Evolutionary conservation across 2,888 invertebrate genomes (phyloP), one percentile per base, ranked within the genome.

Genomic region (Ypsolopha sequella): DNA sequence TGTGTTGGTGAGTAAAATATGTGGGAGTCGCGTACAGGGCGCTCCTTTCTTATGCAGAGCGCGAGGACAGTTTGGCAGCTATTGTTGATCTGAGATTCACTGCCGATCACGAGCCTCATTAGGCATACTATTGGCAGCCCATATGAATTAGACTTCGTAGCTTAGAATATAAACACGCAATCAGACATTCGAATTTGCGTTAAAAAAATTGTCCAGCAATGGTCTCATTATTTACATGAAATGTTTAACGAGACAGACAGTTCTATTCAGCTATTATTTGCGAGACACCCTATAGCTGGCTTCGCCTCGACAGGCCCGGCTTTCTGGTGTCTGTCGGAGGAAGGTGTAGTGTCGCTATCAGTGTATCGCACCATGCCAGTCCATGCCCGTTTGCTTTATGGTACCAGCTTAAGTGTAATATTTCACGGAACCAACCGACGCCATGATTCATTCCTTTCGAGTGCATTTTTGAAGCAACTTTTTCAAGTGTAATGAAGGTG

Each of bases 1-100:
- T 84, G 77, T 80, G 80, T 82, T 84, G 77, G 80, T 80, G 81
- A 79, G 76, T 86, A 82, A 86, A 84, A 86, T 86, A 86, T 85
- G 86, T 85, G 84, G 82, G 84, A 85, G 82, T 80, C 62, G 60
- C 66, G 71, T 71, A 86, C 78, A 84, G 86, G 79, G 57, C 67
- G 86, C 53, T 76, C 56, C 61, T 64, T 70, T 64, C 54, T 54
- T 41, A 48, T 51, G 24, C 24, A 24, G 24, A 24, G 24, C 24
- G 24, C 24, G 24, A 24, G 24, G 24, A 24, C 24, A 24, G 24
- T 24, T 24, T 24, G 24, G 24, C 24, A 24, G 24, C 24, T 24
- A 24, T 24, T 24, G 24, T 24, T 24, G 24, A 24, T 24, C 24
- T 24, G 24, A 24, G 24, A 24, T 24, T 24, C 24, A 24, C 24